Base-by-base conservation (phyloP, 2,113 vertebrate genomes). In the Caranx ignobilis region DNA sequence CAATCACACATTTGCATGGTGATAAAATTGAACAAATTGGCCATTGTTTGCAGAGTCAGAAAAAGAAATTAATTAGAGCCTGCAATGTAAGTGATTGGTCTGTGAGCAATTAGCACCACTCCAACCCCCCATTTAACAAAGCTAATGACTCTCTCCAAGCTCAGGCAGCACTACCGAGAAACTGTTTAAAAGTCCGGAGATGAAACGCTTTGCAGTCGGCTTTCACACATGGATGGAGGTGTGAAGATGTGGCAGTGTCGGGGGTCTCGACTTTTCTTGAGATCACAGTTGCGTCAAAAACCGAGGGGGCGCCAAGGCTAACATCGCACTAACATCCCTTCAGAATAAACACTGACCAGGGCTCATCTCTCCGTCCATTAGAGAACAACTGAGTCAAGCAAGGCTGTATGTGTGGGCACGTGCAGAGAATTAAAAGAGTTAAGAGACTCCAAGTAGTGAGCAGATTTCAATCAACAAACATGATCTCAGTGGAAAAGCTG, bases 391-490 rank as follows among this genome's bases (percentile, higher is more conserved):
- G 19, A 64, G 62, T 65, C 64, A 11, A n/a, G 12, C 7, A 11
- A 19, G 26, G 32, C 19, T 3, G 32, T 6, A 18, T 12, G 64
- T 37, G 39, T 9, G 26, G 48, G 13, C 48, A 18, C 19, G 8
- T 5, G 10, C 54, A 10, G 15, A 21, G 26, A 48, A 64, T 50
- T 11, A 72, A 65, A 76, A 37, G 47, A 75, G 64, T 73, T 74
- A 59, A 73, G 60, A 77, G 63, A 72, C 77, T 81, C 73, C 18
- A 55, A 76, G 60, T 47, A 34, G 55, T 16, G 54, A 85, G 56
- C 88, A 73, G 84, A 80, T 89, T 88, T 84, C 86, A 82, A 90
- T 88, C 83, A 72, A 45, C 86, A 70, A 81, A 88, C 88, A 68
- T 11, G 60, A 60, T 87, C 85, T 89, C 79, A 8, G 60, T 43